phyloP scores from a whole-genome alignment of 1,140 invertebrate genomes.

The Drosophila pachea region DNA sequence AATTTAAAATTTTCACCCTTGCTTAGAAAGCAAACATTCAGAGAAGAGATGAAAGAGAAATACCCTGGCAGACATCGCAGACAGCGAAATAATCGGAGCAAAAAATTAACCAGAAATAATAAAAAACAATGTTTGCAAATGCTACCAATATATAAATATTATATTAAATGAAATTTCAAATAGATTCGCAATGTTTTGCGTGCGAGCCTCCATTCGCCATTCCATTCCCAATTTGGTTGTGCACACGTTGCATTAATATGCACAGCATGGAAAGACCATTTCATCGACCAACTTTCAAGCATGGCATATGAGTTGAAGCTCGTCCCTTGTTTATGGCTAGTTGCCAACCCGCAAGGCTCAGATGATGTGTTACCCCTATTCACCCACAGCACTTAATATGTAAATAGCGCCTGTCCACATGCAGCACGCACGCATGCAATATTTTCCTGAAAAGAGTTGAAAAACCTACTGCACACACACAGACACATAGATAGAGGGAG shows the following conservation, averaged over 20 bases:
- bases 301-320: not conserved
- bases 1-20: not conserved
- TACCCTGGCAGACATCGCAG: not conserved
- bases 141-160: too few species aligned
- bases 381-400: constrained; percentile 36
- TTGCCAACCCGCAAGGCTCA: constrained; percentile 9
- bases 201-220: too few species aligned
- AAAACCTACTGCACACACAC: constrained; percentile 5
- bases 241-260: constrained; percentile 13
- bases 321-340: constrained; percentile 20
- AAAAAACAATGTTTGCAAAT: too few species aligned
- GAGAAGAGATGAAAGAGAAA: not conserved
- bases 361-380: not conserved
- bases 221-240: not conserved
- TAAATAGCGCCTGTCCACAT: constrained; percentile 39
- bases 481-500: not conserved
- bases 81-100: not conserved
- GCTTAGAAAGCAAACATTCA: not conserved
- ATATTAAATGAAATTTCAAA: too few species aligned
- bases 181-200: too few species aligned
- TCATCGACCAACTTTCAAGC: constrained; percentile 21
- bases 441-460: constrained; percentile 18
- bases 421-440: constrained; percentile 20
- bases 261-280: constrained; percentile 31
- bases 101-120: not conserved